A percentile compares a stretch with the other conserved stretches of the same genome.
Conservation (phyloP, 2,888 invertebrate species). For the Leptopilina myrica region DNA sequence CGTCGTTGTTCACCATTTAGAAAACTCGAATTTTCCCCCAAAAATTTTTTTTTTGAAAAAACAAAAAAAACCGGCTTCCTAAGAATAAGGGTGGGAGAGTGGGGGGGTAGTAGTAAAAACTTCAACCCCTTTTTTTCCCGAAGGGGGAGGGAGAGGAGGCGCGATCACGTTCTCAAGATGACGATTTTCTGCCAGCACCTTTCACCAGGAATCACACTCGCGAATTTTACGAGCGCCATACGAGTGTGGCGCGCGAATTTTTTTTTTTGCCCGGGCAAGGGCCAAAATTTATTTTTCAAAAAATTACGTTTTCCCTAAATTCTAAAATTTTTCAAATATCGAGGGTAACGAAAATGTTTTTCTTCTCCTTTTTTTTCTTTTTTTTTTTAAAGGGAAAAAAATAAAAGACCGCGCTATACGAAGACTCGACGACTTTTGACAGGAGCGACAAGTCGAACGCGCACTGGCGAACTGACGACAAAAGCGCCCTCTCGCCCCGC, state of each 20-base stretch:
- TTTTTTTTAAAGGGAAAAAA: no score
- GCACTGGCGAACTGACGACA: constrained; percentile 79
- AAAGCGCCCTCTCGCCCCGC: constrained; percentile 82
- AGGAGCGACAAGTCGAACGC: constrained; percentile 75
- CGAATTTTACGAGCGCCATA: constrained; percentile 21
- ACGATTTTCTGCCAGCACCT: background rate
- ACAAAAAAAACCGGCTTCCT: constrained; percentile 60
- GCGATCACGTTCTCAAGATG: constrained; percentile 35
- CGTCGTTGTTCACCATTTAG: constrained; percentile 54
- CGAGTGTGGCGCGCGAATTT: constrained; percentile 22
- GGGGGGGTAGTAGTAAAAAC: constrained; percentile 35
- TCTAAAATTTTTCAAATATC: no score
- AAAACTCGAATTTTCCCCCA: background rate
- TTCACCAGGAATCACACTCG: constrained; percentile 37
- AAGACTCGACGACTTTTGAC: constrained; percentile 64
- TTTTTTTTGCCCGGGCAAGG: background rate
- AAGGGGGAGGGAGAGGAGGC: background rate
- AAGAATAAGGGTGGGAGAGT: constrained; percentile 58
- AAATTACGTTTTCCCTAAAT: no score
- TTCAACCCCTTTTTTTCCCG: constrained; percentile 5
- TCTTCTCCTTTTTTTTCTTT: no score
- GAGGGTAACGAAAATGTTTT: no score
- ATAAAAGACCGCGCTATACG: constrained; percentile 44
- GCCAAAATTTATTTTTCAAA: no score
- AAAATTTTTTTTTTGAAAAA: no score